Percentiles rank a stretch among this genome's conserved stretches.
Conservation (phyloP, 2,113 vertebrate genomes). For the Myiozetetes cayanensis region DNA sequence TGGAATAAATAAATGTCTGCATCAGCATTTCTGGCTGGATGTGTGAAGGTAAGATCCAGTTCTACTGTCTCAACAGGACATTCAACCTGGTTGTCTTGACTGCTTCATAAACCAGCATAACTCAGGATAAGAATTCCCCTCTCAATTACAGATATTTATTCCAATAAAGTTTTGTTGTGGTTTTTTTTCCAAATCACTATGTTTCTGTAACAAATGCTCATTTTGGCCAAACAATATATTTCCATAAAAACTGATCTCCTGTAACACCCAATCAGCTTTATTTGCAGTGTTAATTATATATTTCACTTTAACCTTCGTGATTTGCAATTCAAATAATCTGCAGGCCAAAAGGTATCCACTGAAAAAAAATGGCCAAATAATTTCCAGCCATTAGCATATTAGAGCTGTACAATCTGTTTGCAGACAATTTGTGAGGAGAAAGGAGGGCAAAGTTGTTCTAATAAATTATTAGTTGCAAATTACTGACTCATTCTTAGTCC, state of each 20-base stretch:
- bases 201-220: neutral
- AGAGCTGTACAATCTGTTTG: constrained; percentile 30
- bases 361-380: constrained; percentile 23
- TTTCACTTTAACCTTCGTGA: constrained; percentile 3
- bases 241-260: neutral
- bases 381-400: constrained; percentile 27
- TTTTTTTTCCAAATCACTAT: neutral
- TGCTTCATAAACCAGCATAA: neutral
- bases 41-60: neutral
- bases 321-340: constrained; percentile 36
- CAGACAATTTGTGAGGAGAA: constrained; percentile 36
- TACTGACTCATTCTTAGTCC: neutral
- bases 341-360: constrained; percentile 39
- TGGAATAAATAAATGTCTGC: neutral
- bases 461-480: constrained; percentile 44
- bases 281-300: constrained; percentile 26
- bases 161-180: neutral
- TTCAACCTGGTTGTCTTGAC: neutral
- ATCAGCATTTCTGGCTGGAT: neutral
- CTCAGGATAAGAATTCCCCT: neutral
- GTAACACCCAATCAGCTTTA: neutral
- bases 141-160: neutral
- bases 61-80: neutral
- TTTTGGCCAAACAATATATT: neutral
- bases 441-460: constrained; percentile 25